These are phyloP conservation scores for Sipha flava DNA, from an alignment of 1,140 invertebrate species.

Conservation along the genomic window DNA sequence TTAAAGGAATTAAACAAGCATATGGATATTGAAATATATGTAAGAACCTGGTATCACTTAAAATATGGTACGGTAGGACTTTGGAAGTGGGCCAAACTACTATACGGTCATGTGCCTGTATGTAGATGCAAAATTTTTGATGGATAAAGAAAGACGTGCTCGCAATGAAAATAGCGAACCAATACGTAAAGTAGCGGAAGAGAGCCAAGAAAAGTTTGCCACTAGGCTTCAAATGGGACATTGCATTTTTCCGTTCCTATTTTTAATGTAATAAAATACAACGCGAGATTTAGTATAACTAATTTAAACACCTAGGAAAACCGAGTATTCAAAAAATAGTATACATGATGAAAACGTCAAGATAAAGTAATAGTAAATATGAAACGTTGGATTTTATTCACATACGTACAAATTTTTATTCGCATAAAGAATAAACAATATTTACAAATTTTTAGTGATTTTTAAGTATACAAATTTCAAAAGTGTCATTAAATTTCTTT, in stretches of 20 bases:
- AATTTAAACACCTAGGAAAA: not conserved
- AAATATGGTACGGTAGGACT: not conserved
- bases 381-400: no score
- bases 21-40: no score
- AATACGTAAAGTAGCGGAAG: not conserved
- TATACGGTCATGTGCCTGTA: not conserved
- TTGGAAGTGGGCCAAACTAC: constrained; percentile 17
- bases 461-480: no score
- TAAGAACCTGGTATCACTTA: not conserved
- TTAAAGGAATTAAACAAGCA: no score
- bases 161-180: constrained; percentile 18
- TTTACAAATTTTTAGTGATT: no score
- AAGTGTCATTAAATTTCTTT: not conserved
- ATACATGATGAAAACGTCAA: no score
- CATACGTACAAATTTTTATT: no score
- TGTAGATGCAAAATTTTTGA: not conserved
- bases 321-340: not conserved
- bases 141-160: not conserved
- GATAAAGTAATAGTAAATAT: no score
- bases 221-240: not conserved
- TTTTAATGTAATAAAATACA: not conserved
- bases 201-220: not conserved
- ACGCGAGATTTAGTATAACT: not conserved
- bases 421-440: no score
- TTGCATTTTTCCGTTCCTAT: not conserved